A percentile compares a stretch with the other conserved stretches of the same genome.
Conservation (phyloP, 2,797 vertebrate genomes). For the Acestrorhynchus altus region DNA sequence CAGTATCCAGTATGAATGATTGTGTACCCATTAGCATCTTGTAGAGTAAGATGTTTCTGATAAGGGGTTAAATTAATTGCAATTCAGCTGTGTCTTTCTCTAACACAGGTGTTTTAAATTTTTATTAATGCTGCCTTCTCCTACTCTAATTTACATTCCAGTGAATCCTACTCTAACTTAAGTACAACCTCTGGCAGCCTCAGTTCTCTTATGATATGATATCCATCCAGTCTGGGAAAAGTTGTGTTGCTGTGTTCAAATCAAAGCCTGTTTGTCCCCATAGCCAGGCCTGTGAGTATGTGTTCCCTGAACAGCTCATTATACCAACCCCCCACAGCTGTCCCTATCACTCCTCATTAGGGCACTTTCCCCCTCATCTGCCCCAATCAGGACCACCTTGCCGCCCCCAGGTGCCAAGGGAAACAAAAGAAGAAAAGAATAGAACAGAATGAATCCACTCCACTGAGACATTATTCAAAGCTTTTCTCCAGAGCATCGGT, state of each 20-base stretch:
- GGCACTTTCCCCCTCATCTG: conserved; percentile 48
- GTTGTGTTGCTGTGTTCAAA: not conserved
- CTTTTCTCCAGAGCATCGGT: conserved; percentile 23
- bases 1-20: too few relatives aligned
- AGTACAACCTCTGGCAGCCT: not conserved
- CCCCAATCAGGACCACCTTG: conserved; percentile 56
- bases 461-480: conserved; percentile 28
- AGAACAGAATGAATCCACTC: not conserved
- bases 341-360: conserved; percentile 54
- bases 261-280: conserved; percentile 2
- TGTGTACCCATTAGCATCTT: too few relatives aligned
- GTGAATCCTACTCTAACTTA: not conserved
- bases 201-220: not conserved
- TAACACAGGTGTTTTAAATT: not conserved
- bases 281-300: conserved; percentile 17
- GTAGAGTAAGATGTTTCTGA: too few relatives aligned
- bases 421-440: not conserved
- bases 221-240: not conserved
- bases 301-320: conserved; percentile 36
- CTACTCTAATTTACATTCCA: not conserved
- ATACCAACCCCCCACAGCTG: conserved; percentile 31
- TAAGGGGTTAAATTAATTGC: not conserved
- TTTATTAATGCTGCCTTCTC: not conserved
- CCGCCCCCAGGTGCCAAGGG: conserved; percentile 12
- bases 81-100: not conserved